A percentile compares a stretch with the other conserved stretches of the same genome.
These are phyloP conservation scores for Gila orcuttii DNA, from an alignment of 2,113 vertebrate genomes.

Conservation along the genomic window DNA sequence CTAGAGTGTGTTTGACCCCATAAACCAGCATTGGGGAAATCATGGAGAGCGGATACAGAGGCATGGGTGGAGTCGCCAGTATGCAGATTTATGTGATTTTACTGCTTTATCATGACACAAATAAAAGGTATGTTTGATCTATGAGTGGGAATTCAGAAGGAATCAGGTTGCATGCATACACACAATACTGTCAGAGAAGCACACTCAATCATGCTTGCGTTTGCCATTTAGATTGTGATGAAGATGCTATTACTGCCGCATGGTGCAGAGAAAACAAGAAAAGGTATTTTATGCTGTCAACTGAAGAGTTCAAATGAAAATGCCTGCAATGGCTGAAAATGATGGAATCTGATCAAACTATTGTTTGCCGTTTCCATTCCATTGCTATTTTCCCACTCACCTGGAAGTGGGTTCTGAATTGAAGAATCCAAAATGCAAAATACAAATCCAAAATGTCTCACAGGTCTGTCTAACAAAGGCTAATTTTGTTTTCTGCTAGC, in stretches of 20 bases:
- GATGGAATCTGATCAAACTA: conserved; percentile 78
- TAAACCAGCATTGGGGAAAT: conserved; percentile 60
- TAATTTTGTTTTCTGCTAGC: not conserved
- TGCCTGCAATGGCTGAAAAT: conserved; percentile 72
- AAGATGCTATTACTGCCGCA: conserved; percentile 68
- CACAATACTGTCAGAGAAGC: conserved; percentile 16
- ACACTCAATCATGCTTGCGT: conserved; percentile 48
- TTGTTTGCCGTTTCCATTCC: conserved; percentile 61
- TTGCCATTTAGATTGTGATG: conserved; percentile 44
- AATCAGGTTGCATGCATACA: not conserved
- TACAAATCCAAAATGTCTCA: not conserved
- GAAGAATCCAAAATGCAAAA: not conserved
- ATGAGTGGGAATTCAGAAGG: not conserved
- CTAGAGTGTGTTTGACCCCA: conserved; percentile 62
- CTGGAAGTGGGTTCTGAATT: not conserved
- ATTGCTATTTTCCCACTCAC: conserved; percentile 63
- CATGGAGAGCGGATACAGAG: conserved; percentile 54
- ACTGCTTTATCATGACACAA: conserved; percentile 22
- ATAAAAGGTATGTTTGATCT: not conserved
- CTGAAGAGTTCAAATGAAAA: conserved; percentile 80
- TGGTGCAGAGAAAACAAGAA: conserved; percentile 66
- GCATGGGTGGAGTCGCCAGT: conserved; percentile 58
- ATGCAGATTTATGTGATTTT: conserved; percentile 51
- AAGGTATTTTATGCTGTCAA: conserved; percentile 78
- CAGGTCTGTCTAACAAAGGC: not conserved